phyloP scores from a whole-genome alignment of 2,888 invertebrate species.

The Heliconius cydno region DNA sequence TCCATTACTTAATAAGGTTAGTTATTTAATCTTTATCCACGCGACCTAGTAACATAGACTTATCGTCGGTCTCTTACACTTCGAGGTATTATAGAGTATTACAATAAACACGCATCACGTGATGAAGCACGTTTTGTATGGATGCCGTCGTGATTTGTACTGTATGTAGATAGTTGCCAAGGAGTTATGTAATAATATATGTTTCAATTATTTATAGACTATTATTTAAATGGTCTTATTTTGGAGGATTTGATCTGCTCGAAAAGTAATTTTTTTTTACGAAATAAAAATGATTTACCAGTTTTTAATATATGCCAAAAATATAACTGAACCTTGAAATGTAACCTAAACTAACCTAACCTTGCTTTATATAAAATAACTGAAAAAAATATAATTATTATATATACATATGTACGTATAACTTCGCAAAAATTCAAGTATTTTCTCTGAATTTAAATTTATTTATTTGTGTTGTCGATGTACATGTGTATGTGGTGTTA shows the following conservation, averaged over 20 bases:
- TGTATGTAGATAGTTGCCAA: slow-evolving; percentile 20
- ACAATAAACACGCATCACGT: slow-evolving; percentile 19
- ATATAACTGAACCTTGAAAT: no score
- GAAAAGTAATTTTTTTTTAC: no score
- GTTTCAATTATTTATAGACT: not conserved
- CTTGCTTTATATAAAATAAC: not conserved
- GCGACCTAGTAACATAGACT: not conserved
- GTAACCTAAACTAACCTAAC: not conserved
- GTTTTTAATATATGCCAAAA: no score
- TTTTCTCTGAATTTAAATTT: not conserved
- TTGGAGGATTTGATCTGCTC: not conserved
- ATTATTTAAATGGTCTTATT: not conserved
- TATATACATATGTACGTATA: no score
- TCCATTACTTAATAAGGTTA: not conserved
- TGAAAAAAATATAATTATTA: not conserved
- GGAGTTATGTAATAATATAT: not conserved
- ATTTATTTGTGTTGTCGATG: no score
- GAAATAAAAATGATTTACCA: no score
- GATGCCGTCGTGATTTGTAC: not conserved
- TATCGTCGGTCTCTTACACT: not conserved
- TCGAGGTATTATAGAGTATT: not conserved
- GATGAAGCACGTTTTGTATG: slow-evolving; percentile 3
- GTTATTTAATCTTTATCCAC: not conserved
- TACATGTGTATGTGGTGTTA: not conserved
- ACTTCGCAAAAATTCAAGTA: not conserved